phyloP scores from a whole-genome alignment of 2,113 vertebrate species.

The Phainopepla nitens region DNA sequence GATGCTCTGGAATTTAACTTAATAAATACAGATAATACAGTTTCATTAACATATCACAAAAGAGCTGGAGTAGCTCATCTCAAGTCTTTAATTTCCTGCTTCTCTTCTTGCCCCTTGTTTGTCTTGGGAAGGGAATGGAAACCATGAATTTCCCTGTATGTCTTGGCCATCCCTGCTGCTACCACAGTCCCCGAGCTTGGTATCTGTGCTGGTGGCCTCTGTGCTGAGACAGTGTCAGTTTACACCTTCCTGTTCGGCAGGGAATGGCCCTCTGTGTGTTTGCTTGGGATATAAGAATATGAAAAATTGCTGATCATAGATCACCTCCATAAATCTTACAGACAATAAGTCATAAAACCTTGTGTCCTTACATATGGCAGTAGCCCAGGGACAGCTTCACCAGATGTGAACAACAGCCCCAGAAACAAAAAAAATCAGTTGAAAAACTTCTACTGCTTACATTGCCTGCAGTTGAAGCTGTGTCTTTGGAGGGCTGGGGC shows the following conservation, averaged over 20 bases:
- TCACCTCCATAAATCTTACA: conserved; percentile 89
- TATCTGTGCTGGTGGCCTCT: background rate
- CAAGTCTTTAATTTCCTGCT: conserved; percentile 55
- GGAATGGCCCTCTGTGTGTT: background rate
- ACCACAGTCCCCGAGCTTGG: background rate
- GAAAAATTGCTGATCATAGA: conserved; percentile 86
- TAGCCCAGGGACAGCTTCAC: conserved; percentile 56
- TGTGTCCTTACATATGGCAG: conserved; percentile 80
- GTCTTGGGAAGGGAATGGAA: background rate
- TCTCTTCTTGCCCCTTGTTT: background rate
- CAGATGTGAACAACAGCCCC: conserved; percentile 66
- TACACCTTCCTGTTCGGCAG: background rate
- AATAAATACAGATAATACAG: conserved; percentile 32
- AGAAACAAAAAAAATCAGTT: background rate
- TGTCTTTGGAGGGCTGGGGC: background rate
- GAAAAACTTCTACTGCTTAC: conserved; percentile 36
- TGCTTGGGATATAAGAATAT: conserved; percentile 64
- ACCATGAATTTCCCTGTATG: background rate
- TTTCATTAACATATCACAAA: conserved; percentile 52
- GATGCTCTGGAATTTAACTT: conserved; percentile 50
- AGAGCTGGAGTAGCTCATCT: conserved; percentile 40
- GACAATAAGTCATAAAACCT: conserved; percentile 81
- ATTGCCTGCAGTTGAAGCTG: background rate
- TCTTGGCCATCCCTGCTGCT: background rate
- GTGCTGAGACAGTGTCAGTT: background rate